A percentile compares a stretch with the other conserved stretches of the same genome.
phyloP scores from a whole-genome alignment of 2,888 invertebrate genomes.

The Lampropteryx suffumata region DNA sequence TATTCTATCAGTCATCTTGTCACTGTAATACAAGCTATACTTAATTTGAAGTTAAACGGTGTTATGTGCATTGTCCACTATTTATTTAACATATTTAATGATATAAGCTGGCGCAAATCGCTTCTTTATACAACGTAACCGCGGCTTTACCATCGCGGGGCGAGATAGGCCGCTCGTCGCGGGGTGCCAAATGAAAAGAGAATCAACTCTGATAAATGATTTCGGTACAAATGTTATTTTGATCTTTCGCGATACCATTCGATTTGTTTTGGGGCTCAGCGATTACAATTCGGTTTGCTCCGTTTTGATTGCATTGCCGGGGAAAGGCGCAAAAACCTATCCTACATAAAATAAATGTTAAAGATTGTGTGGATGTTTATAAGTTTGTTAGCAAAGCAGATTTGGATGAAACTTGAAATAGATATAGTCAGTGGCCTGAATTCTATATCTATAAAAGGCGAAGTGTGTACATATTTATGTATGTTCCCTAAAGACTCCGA shows the following conservation, averaged over 20 bases:
- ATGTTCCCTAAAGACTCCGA: too few relatives aligned
- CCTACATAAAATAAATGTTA: too few relatives aligned
- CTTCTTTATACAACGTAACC: background rate
- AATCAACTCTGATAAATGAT: constrained; percentile 78
- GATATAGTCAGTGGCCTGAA: too few relatives aligned
- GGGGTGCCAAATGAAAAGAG: constrained; percentile 73
- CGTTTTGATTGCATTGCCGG: constrained; percentile 34
- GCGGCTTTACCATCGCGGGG: constrained; percentile 34
- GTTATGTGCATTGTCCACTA: too few relatives aligned
- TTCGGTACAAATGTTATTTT: constrained; percentile 78
- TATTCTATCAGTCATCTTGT: too few relatives aligned
- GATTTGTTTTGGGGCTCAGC: constrained; percentile 68
- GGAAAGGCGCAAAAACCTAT: constrained; percentile 23
- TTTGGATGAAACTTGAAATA: background rate
- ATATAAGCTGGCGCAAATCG: constrained; percentile 20
- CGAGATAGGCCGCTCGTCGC: constrained; percentile 45
- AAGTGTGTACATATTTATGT: too few relatives aligned
- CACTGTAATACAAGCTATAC: too few relatives aligned
- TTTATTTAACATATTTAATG: too few relatives aligned
- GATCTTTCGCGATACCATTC: constrained; percentile 70
- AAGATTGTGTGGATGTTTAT: too few relatives aligned
- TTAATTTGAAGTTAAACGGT: too few relatives aligned
- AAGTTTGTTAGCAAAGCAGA: too few relatives aligned
- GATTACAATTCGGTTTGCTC: constrained; percentile 56
- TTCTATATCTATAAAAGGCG: too few relatives aligned